phyloP scores from a whole-genome alignment of 2,113 vertebrate species.

The western clawed frog (Xenopus tropicalis) region DNA sequence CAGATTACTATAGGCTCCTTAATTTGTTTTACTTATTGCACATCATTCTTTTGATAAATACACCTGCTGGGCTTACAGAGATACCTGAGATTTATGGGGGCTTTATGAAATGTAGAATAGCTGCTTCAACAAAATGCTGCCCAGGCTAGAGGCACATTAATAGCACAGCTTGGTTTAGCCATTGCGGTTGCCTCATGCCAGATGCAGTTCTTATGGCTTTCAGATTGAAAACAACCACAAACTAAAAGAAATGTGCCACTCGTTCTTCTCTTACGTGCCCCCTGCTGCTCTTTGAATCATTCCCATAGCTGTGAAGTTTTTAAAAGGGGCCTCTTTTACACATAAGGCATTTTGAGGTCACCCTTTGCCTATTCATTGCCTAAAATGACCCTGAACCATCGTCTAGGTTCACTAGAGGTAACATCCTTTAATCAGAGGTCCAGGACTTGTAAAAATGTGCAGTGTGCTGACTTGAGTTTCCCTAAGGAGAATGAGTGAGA shows the following conservation, averaged over 20 bases:
- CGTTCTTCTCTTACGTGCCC: neutral
- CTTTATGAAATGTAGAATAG: too few species aligned
- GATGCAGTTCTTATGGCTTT: neutral
- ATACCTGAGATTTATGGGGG: too few species aligned
- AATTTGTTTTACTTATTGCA: too few species aligned
- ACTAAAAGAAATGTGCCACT: neutral
- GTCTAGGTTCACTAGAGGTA: conserved; percentile 39
- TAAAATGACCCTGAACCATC: conserved; percentile 10
- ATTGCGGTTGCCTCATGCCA: neutral
- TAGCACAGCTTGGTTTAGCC: too few species aligned
- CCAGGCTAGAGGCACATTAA: too few species aligned
- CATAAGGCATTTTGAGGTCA: neutral
- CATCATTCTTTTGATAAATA: too few species aligned
- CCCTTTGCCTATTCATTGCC: conserved; percentile 6
- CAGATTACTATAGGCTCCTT: too few species aligned
- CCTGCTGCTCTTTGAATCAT: neutral
- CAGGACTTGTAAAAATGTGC: conserved; percentile 40
- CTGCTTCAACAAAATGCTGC: too few species aligned
- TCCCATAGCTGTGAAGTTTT: neutral
- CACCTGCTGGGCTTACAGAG: too few species aligned
- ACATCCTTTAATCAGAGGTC: conserved; percentile 32
- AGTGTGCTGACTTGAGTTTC: conserved; percentile 14
- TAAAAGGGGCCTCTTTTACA: neutral
- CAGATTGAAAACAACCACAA: neutral
- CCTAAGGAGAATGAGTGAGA: neutral